Evolutionary conservation across 2,888 invertebrate genomes (phyloP).

Genomic region (Chydorus sphaericus): DNA sequence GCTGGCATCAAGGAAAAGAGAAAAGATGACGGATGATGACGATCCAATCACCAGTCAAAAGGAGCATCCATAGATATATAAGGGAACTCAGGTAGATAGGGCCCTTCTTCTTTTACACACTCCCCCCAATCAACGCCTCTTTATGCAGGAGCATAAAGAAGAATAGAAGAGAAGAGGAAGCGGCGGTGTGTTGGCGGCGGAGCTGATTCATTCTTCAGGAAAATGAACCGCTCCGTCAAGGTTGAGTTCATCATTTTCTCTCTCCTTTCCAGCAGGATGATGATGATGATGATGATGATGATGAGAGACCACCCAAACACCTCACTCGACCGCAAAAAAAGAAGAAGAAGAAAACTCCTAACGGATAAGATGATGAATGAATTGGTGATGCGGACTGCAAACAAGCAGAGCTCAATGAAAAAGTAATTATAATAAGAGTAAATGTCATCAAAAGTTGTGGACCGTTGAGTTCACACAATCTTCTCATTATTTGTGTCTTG

Average conservation of each 20-base stretch:
- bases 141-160: background rate
- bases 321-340: background rate
- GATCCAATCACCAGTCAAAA: background rate
- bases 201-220: background rate
- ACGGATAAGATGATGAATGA: background rate
- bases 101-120: background rate
- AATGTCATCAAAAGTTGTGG: too few relatives aligned
- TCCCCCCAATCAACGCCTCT: slow-evolving; percentile 6
- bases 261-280: background rate
- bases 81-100: background rate
- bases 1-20: too few relatives aligned
- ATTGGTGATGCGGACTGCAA: too few relatives aligned
- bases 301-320: background rate
- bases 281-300: too few relatives aligned
- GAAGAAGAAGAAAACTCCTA: too few relatives aligned
- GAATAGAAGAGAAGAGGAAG: background rate
- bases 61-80: background rate
- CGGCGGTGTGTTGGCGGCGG: background rate
- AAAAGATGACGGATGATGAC: slow-evolving; percentile 2
- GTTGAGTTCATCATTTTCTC: background rate
- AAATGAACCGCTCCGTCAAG: background rate
- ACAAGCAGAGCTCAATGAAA: too few relatives aligned
- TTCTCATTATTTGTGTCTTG: too few relatives aligned
- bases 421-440: too few relatives aligned
- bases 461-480: background rate